Evolutionary conservation across 2,888 invertebrate species (phyloP), one percentile per base, ranked within the genome.

Genomic region (Mallateleia sp.): DNA sequence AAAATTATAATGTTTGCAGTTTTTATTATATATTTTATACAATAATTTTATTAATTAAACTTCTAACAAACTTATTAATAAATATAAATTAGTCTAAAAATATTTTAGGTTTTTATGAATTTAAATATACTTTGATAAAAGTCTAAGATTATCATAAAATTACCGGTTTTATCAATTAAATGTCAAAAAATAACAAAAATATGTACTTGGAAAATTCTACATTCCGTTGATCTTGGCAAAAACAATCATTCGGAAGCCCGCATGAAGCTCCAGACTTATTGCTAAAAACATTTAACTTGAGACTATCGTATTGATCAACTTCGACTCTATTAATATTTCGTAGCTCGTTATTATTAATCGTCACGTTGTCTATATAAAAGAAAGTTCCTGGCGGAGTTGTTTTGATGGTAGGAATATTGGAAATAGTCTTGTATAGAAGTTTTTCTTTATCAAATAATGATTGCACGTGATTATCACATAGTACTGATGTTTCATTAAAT

Each of bases 191-290:
- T n/a, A n/a, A n/a, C n/a, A n/a, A n/a, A n/a, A n/a, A n/a, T n/a
- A n/a, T n/a, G n/a, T 64, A 64, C 72, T 28, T 50, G 50, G 45
- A n/a, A 24, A 78, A 78, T 25, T 45, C 54, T 22, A 60, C 18
- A 15, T 9, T 11, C 0, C 20, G 14, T 15, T 67, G 67, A 60
- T 47, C 0, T 7, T 58, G 67, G 50, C 58, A 78, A 24, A 11
- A 34, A 67, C 78, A 78, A 22, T 47, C 8, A 4, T 58, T 18
- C 34, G 34, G 7, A 32, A 78, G 60, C 15, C 50, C 67, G 24
- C 67, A 69, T 18, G 14, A 38, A 14, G 50, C 47, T 8, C 67
- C 78, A 18, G 47, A 14, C 18, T 32, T n/a, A n/a, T 34, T 32
- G n/a, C 25, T 38, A 38, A 67, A 78, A 9, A 22, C 38, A 38